phyloP scores from a whole-genome alignment of 2,113 vertebrate genomes.

The Campylorhamphus procurvoides region DNA sequence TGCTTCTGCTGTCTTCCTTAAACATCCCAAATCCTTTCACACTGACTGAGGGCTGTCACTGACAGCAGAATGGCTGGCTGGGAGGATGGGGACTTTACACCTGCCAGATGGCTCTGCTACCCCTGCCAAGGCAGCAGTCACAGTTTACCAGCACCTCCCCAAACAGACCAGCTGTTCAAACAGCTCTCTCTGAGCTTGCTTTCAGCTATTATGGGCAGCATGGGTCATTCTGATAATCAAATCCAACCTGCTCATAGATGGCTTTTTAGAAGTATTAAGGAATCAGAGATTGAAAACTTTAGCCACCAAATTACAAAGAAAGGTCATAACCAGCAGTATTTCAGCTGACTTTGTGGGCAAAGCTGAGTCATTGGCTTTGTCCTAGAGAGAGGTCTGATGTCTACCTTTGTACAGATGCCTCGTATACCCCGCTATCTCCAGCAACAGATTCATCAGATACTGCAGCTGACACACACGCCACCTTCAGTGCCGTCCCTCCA shows the following conservation, averaged over 20 bases:
- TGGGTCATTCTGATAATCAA: background rate
- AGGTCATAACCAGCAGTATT: background rate
- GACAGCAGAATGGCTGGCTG: background rate
- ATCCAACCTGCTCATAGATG: background rate
- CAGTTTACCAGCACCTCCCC: background rate
- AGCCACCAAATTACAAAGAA: background rate
- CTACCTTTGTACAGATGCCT: constrained; percentile 89
- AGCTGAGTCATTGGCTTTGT: background rate
- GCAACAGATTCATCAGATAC: constrained; percentile 96
- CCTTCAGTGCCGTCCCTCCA: constrained; percentile 77
- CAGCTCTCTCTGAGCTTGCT: background rate
- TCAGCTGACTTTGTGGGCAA: background rate
- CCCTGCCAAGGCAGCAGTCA: background rate
- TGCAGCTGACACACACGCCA: constrained; percentile 89
- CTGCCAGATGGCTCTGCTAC: background rate
- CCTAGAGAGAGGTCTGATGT: background rate
- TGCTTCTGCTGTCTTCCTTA: background rate
- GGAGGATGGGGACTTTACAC: background rate
- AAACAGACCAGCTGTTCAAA: background rate
- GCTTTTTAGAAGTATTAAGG: background rate
- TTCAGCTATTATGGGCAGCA: background rate
- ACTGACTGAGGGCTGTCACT: background rate
- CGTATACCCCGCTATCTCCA: constrained; percentile 95
- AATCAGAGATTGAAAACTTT: background rate
- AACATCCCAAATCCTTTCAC: background rate